Percentiles rank a stretch among this genome's conserved stretches.
phyloP scores from a whole-genome alignment of 2,888 invertebrate species.

The Bursaphelenchus okinawaensis region DNA sequence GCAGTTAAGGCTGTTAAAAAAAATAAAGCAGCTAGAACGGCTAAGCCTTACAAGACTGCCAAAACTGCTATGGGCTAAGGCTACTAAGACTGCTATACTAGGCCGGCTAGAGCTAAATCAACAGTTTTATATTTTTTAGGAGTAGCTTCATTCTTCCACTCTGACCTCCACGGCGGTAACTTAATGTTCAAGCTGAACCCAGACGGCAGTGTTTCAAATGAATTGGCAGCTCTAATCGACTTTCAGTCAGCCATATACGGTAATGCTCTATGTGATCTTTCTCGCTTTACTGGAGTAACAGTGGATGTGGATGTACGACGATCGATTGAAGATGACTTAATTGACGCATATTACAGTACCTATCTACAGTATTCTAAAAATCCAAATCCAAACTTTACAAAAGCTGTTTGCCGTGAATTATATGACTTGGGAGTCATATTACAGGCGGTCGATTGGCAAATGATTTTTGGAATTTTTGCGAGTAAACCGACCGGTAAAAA shows the following conservation, averaged over 20 bases:
- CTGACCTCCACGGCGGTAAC: conserved; percentile 1
- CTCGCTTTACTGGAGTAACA: conserved; percentile 4
- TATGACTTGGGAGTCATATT: background rate
- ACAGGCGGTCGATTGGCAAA: background rate
- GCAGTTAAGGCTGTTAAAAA: too few species aligned
- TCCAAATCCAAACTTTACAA: conserved; percentile 6
- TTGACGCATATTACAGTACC: conserved; percentile 1
- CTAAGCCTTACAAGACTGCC: too few species aligned
- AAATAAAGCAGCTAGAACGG: too few species aligned
- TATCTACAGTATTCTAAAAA: background rate
- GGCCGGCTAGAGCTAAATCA: too few species aligned
- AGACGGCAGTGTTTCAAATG: conserved; percentile 7
- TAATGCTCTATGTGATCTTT: conserved; percentile 4
- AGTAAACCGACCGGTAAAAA: background rate
- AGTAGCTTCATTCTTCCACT: background rate
- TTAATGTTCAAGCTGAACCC: conserved; percentile 9
- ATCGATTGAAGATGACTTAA: background rate
- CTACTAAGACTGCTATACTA: too few species aligned
- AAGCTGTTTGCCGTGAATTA: conserved; percentile 4
- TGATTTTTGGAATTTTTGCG: background rate
- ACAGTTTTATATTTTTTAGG: background rate
- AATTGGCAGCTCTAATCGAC: conserved; percentile 12
- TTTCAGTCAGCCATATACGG: conserved; percentile 5
- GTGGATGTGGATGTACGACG: conserved; percentile 10
- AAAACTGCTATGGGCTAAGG: too few species aligned